Conservation (phyloP, 53 echinoderm and acorn worm genomes). For the Astropecten irregularis region DNA sequence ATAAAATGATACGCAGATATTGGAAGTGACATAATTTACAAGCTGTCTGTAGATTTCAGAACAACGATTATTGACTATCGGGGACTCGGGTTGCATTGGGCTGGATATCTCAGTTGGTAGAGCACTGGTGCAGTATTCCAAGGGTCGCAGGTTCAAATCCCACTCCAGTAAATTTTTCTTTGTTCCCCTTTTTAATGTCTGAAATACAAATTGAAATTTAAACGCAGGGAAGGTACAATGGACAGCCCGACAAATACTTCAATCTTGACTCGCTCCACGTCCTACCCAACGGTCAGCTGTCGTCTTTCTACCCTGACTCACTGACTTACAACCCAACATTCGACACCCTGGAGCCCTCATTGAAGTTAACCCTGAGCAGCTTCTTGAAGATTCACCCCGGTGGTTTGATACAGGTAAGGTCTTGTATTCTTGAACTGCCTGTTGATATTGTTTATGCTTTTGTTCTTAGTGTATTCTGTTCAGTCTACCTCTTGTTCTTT, state of each 20-base stretch:
- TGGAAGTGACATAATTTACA: too few relatives aligned
- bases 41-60: too few relatives aligned
- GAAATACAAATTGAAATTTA: too few relatives aligned
- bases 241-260: constrained; percentile 56
- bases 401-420: constrained; percentile 67
- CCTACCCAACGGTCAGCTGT: constrained; percentile 64
- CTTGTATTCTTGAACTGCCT: neutral
- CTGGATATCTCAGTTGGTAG: too few relatives aligned
- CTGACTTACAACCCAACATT: constrained; percentile 27
- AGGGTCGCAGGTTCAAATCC: too few relatives aligned
- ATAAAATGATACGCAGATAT: too few relatives aligned
- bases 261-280: constrained; percentile 64
- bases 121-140: too few relatives aligned
- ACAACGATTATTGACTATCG: too few relatives aligned
- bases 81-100: too few relatives aligned
- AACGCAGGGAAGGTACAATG: constrained; percentile 65
- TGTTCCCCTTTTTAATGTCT: neutral
- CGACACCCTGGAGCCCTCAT: constrained; percentile 62
- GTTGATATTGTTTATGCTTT: too few relatives aligned
- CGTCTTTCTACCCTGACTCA: constrained; percentile 54
- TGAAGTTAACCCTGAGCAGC: constrained; percentile 62
- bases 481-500: neutral
- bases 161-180: neutral
- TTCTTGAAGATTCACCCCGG: constrained; percentile 81
- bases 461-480: too few relatives aligned